These are phyloP conservation scores for Nomada fabriciana DNA, from an alignment of 2,888 invertebrate genomes.

Conservation along the genomic window DNA sequence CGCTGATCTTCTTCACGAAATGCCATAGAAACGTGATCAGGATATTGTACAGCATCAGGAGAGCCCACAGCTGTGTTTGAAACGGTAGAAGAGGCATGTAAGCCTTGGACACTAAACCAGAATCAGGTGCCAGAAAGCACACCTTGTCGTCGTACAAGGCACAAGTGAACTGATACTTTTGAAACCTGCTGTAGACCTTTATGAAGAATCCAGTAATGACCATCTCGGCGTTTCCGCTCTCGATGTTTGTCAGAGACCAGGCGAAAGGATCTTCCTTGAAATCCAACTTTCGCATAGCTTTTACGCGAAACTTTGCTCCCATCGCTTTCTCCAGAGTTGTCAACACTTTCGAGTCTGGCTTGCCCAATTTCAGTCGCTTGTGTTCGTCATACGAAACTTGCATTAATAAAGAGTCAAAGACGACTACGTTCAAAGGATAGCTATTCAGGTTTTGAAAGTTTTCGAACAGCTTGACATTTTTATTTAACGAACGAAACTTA, in stretches of 20 bases:
- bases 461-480: conserved; percentile 48
- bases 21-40: conserved; percentile 67
- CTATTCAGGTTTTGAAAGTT: conserved; percentile 55
- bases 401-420: conserved; percentile 76
- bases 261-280: conserved; percentile 67
- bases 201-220: conserved; percentile 69
- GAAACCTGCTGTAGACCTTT: conserved; percentile 58
- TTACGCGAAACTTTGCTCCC: conserved; percentile 61
- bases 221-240: conserved; percentile 57
- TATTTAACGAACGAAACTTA: conserved; percentile 1
- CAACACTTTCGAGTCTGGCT: conserved; percentile 66
- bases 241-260: conserved; percentile 52
- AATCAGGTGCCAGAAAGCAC: conserved; percentile 70
- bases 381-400: conserved; percentile 29
- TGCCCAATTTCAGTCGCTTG: conserved; percentile 32
- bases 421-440: conserved; percentile 51
- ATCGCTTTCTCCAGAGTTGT: conserved; percentile 59
- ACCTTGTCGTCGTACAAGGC: conserved; percentile 69
- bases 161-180: conserved; percentile 62
- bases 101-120: conserved; percentile 66
- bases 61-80: conserved; percentile 62
- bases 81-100: conserved; percentile 74
- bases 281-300: conserved; percentile 14
- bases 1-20: conserved; percentile 37
- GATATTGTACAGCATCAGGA: conserved; percentile 64